Evolutionary conservation across 2,888 invertebrate species (phyloP).

Genomic region (Argyra leucocephala): DNA sequence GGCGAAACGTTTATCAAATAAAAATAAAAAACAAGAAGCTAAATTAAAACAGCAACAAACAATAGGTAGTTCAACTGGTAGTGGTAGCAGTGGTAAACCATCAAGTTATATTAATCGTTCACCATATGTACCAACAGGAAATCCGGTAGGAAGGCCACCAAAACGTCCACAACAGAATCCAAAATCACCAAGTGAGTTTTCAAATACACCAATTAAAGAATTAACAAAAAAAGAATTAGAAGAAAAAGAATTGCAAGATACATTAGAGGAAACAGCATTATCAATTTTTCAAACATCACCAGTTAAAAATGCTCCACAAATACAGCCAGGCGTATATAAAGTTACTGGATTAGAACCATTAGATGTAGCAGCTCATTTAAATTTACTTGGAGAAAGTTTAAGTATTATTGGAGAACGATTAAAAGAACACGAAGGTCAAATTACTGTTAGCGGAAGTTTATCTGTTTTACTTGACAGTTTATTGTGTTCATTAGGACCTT

Average conservation of each 20-base stretch:
- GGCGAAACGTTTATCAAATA: slow-evolving; percentile 56
- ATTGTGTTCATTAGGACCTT: slow-evolving; percentile 80
- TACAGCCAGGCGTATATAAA: slow-evolving; percentile 46
- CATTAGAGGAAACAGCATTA: slow-evolving; percentile 31
- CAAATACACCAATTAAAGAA: slow-evolving; percentile 36
- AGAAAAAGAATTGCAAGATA: slow-evolving; percentile 13
- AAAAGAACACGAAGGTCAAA: slow-evolving; percentile 91
- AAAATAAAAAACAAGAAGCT: slow-evolving; percentile 23
- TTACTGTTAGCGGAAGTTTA: slow-evolving; percentile 88
- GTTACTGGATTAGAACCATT: slow-evolving; percentile 68
- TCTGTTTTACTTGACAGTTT: slow-evolving; percentile 87
- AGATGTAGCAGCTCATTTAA: slow-evolving; percentile 86
- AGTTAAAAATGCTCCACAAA: slow-evolving; percentile 33
- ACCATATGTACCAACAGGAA: background rate
- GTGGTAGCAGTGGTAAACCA: background rate
- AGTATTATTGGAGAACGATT: slow-evolving; percentile 86
- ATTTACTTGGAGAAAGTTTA: slow-evolving; percentile 84
- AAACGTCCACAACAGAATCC: background rate
- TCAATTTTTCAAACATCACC: slow-evolving; percentile 29
- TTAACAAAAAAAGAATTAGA: slow-evolving; percentile 24
- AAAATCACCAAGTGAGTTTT: slow-evolving; percentile 23
- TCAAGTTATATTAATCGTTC: background rate
- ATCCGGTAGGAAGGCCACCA: background rate
- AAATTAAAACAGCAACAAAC: background rate
- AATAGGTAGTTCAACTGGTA: background rate